Conservation (phyloP, 2,888 invertebrate genomes). For the Pardosa pseudoannulata region DNA sequence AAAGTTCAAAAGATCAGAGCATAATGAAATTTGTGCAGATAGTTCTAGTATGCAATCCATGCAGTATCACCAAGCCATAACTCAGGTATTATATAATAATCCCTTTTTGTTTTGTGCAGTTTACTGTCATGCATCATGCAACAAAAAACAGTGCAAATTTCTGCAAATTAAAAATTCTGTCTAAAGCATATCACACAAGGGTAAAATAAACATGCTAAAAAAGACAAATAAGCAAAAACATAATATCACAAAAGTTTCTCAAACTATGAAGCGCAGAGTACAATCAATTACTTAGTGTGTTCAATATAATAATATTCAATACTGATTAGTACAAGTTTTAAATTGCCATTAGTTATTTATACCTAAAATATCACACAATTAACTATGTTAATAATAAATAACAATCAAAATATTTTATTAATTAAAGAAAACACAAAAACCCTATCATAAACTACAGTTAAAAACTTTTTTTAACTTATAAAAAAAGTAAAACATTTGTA, state of each 20-base stretch:
- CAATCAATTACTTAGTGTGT: no score
- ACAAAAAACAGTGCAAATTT: neutral
- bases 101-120: constrained; percentile 63
- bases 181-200: neutral
- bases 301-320: no score
- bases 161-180: neutral
- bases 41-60: neutral
- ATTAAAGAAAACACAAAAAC: no score
- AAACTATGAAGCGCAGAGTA: neutral
- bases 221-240: no score
- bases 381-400: no score
- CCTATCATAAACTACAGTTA: no score
- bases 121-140: neutral
- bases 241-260: neutral
- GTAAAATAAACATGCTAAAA: neutral
- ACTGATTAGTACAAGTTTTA: no score
- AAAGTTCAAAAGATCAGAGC: neutral
- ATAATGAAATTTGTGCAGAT: neutral
- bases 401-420: no score
- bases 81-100: neutral
- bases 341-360: no score
- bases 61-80: neutral
- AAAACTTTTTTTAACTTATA: no score
- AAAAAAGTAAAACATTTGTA: no score
- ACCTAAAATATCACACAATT: no score